These are phyloP conservation scores for Colinus virginianus DNA, from an alignment of 2,113 vertebrate genomes.

Conservation along the genomic window DNA sequence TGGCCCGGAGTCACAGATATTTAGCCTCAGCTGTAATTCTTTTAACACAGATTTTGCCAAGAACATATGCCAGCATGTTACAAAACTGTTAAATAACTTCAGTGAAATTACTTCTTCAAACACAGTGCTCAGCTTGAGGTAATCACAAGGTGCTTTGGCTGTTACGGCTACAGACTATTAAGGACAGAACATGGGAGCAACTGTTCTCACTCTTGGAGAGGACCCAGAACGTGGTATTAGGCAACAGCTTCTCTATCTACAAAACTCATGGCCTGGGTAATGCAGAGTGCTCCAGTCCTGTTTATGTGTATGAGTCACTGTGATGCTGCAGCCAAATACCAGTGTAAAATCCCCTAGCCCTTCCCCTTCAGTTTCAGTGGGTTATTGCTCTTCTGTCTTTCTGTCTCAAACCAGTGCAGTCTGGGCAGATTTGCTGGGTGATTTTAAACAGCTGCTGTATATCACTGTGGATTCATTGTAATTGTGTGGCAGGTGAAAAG, in stretches of 20 bases:
- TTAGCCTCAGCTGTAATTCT: background rate
- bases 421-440: background rate
- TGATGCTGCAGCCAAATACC: background rate
- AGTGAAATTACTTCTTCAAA: background rate
- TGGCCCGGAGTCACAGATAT: background rate
- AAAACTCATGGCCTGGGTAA: background rate
- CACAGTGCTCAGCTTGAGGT: background rate
- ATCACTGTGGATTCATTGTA: background rate
- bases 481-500: background rate
- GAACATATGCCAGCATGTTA: background rate
- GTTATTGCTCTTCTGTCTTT: background rate
- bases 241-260: background rate
- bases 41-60: background rate
- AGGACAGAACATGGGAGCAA: background rate
- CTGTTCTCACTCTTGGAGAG: background rate
- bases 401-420: background rate
- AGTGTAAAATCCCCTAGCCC: background rate
- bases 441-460: background rate
- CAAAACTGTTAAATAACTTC: slow-evolving; percentile 1
- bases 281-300: background rate
- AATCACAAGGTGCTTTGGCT: background rate
- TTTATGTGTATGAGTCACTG: background rate
- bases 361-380: background rate
- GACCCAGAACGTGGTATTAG: background rate
- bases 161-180: background rate